Conservation (phyloP, 1,140 invertebrate species). For the Temnothorax curvispinosus region DNA sequence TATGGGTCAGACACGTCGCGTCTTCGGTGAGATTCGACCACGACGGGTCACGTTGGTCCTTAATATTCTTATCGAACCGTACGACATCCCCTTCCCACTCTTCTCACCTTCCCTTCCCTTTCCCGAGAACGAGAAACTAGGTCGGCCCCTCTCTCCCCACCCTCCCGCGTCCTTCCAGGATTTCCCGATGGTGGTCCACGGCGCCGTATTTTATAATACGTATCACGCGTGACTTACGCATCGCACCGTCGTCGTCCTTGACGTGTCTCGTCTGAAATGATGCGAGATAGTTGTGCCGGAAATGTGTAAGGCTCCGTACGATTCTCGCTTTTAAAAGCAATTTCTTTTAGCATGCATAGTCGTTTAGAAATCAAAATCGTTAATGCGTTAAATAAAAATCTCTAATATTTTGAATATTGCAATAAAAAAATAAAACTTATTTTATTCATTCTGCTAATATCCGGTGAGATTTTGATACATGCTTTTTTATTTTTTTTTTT, state of each 20-base stretch:
- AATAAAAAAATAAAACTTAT: neutral
- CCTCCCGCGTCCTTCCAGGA: constrained; percentile 33
- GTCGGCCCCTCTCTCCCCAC: constrained; percentile 6
- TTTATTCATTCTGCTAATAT: neutral
- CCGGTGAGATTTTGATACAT: neutral
- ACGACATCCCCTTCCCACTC: neutral
- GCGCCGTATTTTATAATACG: neutral
- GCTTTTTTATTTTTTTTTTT: neutral
- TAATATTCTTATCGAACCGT: constrained; percentile 71
- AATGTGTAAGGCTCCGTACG: neutral
- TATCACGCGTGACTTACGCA: constrained; percentile 35
- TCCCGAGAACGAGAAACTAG: constrained; percentile 47
- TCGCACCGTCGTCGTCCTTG: constrained; percentile 10
- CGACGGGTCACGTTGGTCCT: constrained; percentile 67
- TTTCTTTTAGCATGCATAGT: neutral
- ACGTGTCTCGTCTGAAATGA: neutral
- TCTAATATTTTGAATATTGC: neutral
- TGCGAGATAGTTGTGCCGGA: neutral
- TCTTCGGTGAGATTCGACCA: constrained; percentile 28
- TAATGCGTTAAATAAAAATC: neutral
- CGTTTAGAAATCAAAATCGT: neutral
- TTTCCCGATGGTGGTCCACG: constrained; percentile 30
- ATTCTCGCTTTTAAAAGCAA: neutral
- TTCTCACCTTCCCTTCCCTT: neutral
- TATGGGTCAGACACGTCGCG: constrained; percentile 41